Conservation (phyloP, 2,888 invertebrate species). For the Teinopalpus imperialis region DNA sequence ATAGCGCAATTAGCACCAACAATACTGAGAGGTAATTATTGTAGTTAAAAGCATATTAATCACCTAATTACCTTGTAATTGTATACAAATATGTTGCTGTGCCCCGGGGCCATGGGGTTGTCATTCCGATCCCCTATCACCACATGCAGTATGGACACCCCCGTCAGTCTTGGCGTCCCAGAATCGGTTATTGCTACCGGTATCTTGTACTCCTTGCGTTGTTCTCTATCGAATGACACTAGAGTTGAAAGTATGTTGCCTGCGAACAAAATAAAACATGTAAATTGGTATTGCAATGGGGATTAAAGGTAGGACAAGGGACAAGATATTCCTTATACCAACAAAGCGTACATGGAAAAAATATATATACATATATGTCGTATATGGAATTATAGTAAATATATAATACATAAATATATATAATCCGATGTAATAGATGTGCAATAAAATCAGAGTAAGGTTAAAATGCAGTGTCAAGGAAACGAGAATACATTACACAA, state of each 20-base stretch:
- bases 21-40: constrained; percentile 8
- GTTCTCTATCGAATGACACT: constrained; percentile 92
- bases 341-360: no score
- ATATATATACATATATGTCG: no score
- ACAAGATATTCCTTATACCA: no score
- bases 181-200: constrained; percentile 95
- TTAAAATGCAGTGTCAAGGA: no score
- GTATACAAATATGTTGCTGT: constrained; percentile 95
- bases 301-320: no score
- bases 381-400: no score
- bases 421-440: no score
- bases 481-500: no score
- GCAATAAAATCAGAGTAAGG: no score
- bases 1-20: constrained; percentile 9
- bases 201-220: constrained; percentile 92
- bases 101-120: constrained; percentile 93
- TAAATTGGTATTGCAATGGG: no score
- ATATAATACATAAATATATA: no score
- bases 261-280: constrained; percentile 37
- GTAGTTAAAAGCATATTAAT: neutral
- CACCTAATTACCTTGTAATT: constrained; percentile 87
- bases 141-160: constrained; percentile 91
- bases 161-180: constrained; percentile 87
- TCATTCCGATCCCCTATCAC: constrained; percentile 98
- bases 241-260: constrained; percentile 86